Evolutionary conservation across 2,797 vertebrate genomes (phyloP).

Genomic region (Cyprinella venusta): DNA sequence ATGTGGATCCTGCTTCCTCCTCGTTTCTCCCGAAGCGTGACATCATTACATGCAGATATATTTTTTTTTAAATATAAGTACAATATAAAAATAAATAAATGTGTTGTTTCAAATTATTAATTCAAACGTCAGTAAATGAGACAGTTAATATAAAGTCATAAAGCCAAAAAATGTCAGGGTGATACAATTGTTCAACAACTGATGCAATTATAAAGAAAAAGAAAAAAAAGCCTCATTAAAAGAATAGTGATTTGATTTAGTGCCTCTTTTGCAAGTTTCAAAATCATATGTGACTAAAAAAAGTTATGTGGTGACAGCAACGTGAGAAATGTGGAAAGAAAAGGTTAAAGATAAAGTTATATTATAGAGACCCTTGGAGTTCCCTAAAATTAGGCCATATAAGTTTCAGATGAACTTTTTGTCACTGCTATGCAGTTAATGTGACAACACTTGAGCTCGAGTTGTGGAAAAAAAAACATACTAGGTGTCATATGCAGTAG

Average conservation of each 20-base stretch:
- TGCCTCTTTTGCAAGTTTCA: not conserved
- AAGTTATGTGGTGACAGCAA: not conserved
- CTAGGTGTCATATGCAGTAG: constrained; percentile 23
- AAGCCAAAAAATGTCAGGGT: no score
- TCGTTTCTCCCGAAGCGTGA: no score
- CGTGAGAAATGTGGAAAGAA: not conserved
- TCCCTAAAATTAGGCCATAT: not conserved
- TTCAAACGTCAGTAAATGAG: not conserved
- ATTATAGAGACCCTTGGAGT: not conserved
- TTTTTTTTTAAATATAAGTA: not conserved
- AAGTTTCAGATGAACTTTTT: constrained; percentile 9
- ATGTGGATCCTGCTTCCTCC: no score
- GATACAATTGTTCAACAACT: no score
- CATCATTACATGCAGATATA: not conserved
- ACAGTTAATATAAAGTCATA: not conserved
- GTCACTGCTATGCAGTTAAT: not conserved
- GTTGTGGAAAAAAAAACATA: constrained; percentile 40
- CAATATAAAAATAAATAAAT: not conserved
- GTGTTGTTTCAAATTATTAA: no score
- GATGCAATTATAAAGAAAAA: no score
- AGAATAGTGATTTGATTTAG: no score
- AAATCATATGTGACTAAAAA: not conserved
- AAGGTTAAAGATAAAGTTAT: not conserved
- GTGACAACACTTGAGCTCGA: not conserved
- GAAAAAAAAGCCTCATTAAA: no score